Evolutionary conservation across 2,797 vertebrate species (phyloP).

Genomic region (Serranus cabrilla): DNA sequence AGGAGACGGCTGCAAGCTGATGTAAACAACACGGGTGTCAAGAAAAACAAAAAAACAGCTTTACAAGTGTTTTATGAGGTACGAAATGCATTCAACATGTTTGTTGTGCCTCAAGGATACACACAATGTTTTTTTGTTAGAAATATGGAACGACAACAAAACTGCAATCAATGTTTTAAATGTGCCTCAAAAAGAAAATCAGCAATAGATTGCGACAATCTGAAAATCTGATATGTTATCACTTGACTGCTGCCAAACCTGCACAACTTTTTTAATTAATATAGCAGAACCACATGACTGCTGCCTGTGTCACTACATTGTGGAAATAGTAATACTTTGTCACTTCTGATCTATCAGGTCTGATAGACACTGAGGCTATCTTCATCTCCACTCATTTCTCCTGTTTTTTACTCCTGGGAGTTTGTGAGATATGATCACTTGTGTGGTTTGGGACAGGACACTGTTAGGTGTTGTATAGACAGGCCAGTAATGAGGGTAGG

Average conservation of each 20-base stretch:
- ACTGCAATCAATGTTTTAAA: neutral
- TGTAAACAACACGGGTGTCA: neutral
- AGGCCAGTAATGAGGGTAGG: constrained; percentile 52
- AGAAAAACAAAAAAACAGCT: neutral
- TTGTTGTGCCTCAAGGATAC: constrained; percentile 3
- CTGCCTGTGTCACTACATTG: neutral
- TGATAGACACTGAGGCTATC: constrained; percentile 40
- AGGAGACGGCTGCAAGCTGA: neutral
- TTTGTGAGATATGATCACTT: constrained; percentile 53
- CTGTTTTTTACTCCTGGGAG: neutral
- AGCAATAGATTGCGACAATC: neutral
- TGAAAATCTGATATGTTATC: neutral
- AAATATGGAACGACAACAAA: neutral
- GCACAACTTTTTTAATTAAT: no score
- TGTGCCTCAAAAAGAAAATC: neutral
- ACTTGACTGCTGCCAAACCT: constrained; percentile 1
- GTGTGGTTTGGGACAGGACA: constrained; percentile 35
- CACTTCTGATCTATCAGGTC: neutral
- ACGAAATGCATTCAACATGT: neutral
- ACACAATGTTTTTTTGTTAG: neutral
- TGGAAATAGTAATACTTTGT: neutral
- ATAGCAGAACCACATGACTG: neutral
- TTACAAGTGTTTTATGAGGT: constrained; percentile 4
- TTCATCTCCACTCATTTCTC: neutral
- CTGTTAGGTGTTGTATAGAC: constrained; percentile 38